A percentile compares a stretch with the other conserved stretches of the same genome.
Conservation (phyloP, 35 echinoderm and acorn worm genomes). For the Nesometra sesokonis region DNA sequence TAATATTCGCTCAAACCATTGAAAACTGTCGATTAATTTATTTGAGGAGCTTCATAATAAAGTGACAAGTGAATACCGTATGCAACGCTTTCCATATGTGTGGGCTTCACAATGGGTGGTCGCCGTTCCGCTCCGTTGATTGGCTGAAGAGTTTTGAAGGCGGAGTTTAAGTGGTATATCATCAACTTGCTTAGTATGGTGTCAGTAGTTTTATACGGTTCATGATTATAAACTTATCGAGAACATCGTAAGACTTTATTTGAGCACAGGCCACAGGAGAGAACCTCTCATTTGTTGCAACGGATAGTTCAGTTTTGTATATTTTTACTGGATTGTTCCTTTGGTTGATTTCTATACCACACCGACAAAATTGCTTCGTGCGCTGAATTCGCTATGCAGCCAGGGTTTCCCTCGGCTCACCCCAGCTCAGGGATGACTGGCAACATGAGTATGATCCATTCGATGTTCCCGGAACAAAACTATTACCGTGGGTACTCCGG, state of each 20-base stretch:
- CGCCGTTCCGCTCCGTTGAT: not conserved
- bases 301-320: not conserved
- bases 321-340: not conserved
- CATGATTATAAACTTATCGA: not conserved
- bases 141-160: not conserved
- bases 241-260: not conserved
- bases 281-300: not conserved
- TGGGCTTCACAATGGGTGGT: not conserved
- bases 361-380: constrained; percentile 1
- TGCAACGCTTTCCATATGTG: not conserved
- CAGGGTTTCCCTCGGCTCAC: constrained; percentile 7
- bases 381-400: constrained; percentile 11
- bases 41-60: not conserved
- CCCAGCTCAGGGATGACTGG: not conserved
- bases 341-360: not conserved
- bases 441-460: constrained; percentile 5
- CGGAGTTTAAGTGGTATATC: not conserved
- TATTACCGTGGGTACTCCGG: constrained; percentile 63
- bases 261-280: not conserved
- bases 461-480: constrained; percentile 17
- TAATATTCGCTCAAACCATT: not conserved
- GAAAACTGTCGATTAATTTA: not conserved
- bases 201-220: not conserved
- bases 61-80: not conserved
- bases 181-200: not conserved